Percentiles rank a stretch among this genome's conserved stretches.
These are phyloP conservation scores for Brachypteracias leptosomus DNA, from an alignment of 2,113 vertebrate genomes.

Conservation along the genomic window DNA sequence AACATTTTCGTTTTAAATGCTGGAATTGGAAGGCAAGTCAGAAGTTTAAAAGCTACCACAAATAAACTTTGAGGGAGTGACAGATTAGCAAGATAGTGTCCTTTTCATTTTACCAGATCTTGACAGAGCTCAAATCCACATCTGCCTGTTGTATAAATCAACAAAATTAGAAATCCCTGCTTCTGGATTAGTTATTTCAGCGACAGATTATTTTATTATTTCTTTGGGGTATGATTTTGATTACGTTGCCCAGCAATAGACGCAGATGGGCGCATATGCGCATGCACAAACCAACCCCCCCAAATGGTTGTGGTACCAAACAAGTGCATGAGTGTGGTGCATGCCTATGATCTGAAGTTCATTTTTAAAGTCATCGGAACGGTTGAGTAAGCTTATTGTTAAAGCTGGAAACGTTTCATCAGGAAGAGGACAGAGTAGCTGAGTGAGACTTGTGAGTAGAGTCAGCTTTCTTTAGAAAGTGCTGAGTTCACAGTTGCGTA, in stretches of 20 bases:
- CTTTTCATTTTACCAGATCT: constrained; percentile 72
- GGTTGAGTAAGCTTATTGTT: constrained; percentile 71
- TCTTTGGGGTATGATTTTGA: background rate
- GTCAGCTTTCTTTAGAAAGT: constrained; percentile 41
- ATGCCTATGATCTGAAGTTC: background rate
- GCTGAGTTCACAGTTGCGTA: background rate
- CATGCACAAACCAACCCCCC: background rate
- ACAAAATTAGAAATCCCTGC: constrained; percentile 36
- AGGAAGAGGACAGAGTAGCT: constrained; percentile 2
- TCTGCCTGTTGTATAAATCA: constrained; percentile 71
- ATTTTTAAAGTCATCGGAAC: constrained; percentile 51
- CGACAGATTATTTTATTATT: background rate
- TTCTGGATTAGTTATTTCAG: constrained; percentile 42
- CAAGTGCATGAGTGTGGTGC: background rate
- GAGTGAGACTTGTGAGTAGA: constrained; percentile 56
- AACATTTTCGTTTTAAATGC: constrained; percentile 78
- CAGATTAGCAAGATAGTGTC: constrained; percentile 75
- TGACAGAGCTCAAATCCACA: constrained; percentile 61
- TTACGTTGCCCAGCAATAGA: background rate
- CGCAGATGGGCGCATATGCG: fast-evolving
- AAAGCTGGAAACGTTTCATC: constrained; percentile 55
- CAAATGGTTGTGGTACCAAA: background rate
- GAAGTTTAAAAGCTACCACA: constrained; percentile 80
- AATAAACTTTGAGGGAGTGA: constrained; percentile 77
- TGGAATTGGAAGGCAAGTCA: constrained; percentile 76